Evolutionary conservation across 2,113 vertebrate species (phyloP).

Genomic region (Dicerorhinus sumatrensis): DNA sequence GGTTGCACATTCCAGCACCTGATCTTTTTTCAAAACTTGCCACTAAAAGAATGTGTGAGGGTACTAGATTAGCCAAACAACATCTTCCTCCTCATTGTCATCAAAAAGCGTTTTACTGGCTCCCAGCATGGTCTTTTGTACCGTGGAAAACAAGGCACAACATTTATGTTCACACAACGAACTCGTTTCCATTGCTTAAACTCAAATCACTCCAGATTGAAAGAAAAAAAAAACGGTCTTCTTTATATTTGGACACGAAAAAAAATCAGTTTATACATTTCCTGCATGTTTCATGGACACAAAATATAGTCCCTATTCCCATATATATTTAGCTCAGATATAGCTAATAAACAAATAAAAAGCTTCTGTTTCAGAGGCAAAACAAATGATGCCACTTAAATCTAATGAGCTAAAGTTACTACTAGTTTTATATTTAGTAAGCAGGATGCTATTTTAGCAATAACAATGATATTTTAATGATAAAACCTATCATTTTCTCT

Average conservation of each 20-base stretch:
- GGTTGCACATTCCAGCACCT: not conserved
- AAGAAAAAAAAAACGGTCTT: not conserved
- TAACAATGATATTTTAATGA: not conserved
- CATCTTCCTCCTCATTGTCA: not conserved
- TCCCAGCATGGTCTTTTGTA: not conserved
- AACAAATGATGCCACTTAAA: not conserved
- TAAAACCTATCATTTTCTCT: not conserved
- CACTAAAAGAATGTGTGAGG: not conserved
- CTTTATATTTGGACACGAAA: not conserved
- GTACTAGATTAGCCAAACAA: not conserved
- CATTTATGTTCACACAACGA: not conserved
- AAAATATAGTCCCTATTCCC: not conserved
- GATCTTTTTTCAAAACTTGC: not conserved
- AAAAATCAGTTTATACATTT: not conserved
- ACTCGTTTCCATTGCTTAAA: slow-evolving; percentile 2
- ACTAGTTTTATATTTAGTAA: not conserved
- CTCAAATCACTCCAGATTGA: not conserved
- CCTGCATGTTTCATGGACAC: not conserved
- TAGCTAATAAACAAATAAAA: not conserved
- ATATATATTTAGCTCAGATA: not conserved
- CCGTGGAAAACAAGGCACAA: not conserved
- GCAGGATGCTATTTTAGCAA: not conserved
- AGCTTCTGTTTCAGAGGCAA: not conserved
- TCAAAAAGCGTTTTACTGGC: not conserved
- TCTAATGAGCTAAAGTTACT: not conserved